Evolutionary conservation across 2,888 invertebrate genomes (phyloP).

Genomic region (Thymelicus lineola): DNA sequence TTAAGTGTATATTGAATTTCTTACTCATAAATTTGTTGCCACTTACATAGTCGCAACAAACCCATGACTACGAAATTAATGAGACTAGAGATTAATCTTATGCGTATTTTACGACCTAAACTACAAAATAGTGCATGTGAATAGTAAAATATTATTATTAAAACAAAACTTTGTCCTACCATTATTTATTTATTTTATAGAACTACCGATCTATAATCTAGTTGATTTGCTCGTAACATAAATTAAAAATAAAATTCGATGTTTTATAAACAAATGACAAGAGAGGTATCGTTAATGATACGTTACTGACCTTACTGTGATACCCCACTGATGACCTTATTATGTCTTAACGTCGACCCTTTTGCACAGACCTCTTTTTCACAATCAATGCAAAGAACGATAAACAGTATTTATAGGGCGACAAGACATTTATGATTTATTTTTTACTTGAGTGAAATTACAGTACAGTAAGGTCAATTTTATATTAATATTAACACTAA

Average conservation of each 20-base stretch:
- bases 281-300: conserved; percentile 32
- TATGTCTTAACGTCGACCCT: not conserved
- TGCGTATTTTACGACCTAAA: conserved; percentile 43
- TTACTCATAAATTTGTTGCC: conserved; percentile 53
- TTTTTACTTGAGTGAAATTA: not conserved
- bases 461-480: conserved; percentile 31
- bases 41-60: conserved; percentile 61
- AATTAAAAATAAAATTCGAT: conserved; percentile 57
- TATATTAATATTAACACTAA: conserved; percentile 30
- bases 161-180: conserved; percentile 21
- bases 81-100: conserved; percentile 80
- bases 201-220: conserved; percentile 31
- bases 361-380: not conserved
- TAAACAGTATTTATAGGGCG: not conserved
- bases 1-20: conserved; percentile 49
- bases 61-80: conserved; percentile 72
- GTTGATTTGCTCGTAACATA: conserved; percentile 44
- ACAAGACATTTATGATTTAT: not conserved
- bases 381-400: not conserved
- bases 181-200: conserved; percentile 18
- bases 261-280: conserved; percentile 51
- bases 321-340: not conserved
- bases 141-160: conserved; percentile 49
- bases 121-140: conserved; percentile 53
- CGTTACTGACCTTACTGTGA: conserved; percentile 21